These are phyloP conservation scores for Sebastes vulpes DNA, from an alignment of 2,797 vertebrate species.

Conservation along the genomic window DNA sequence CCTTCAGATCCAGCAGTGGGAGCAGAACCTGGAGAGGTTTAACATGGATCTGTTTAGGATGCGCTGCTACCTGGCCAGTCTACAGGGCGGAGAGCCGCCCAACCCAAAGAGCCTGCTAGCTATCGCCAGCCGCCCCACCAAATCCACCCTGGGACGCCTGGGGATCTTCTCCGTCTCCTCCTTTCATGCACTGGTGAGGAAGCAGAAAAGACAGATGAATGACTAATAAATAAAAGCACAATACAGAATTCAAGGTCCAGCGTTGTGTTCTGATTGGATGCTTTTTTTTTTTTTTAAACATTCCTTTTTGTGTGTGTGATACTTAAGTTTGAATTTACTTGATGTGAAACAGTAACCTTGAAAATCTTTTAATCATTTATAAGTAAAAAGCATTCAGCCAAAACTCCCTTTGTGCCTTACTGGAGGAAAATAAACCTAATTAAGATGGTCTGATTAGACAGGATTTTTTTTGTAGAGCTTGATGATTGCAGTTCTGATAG, in stretches of 20 bases:
- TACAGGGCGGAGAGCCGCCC: constrained; percentile 94
- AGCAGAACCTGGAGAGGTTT: constrained; percentile 96
- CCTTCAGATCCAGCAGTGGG: constrained; percentile 95
- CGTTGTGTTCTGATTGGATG: background rate
- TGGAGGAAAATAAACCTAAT: constrained; percentile 33
- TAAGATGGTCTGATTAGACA: constrained; percentile 59
- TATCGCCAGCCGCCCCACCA: constrained; percentile 93
- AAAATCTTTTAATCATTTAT: constrained; percentile 24
- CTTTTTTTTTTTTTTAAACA: background rate
- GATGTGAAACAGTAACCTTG: constrained; percentile 27
- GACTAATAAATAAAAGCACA: background rate
- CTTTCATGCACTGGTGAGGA: constrained; percentile 94
- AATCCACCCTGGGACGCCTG: constrained; percentile 90
- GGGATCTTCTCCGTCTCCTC: constrained; percentile 95
- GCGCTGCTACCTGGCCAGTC: constrained; percentile 95
- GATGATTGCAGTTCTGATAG: constrained; percentile 43
- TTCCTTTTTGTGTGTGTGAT: background rate
- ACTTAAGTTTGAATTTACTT: constrained; percentile 13
- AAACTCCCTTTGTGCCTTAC: background rate
- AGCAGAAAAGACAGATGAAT: background rate
- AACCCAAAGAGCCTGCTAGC: constrained; percentile 96
- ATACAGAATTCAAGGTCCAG: background rate
- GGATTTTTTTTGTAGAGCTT: background rate
- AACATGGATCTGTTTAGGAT: constrained; percentile 95
- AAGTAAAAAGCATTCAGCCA: background rate